Conservation (phyloP, 2,888 invertebrate genomes). For the Dicyrtomina minuta region DNA sequence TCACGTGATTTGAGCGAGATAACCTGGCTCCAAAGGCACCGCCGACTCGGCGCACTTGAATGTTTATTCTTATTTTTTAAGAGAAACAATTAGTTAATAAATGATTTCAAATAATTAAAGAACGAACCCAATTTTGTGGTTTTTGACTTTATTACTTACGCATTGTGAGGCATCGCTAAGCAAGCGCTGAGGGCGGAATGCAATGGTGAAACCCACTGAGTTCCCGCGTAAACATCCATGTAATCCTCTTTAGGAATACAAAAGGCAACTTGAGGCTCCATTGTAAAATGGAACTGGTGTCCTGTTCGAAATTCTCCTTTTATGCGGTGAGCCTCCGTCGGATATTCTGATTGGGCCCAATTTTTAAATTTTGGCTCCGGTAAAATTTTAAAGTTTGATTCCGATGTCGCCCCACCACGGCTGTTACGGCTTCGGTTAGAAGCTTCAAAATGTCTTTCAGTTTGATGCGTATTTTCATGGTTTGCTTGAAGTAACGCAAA, state of each 20-base stretch:
- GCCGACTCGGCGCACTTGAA: conserved; percentile 72
- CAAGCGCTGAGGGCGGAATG: conserved; percentile 62
- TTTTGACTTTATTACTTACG: not conserved
- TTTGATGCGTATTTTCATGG: no score
- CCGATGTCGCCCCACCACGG: no score
- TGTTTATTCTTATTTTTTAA: conserved; percentile 71
- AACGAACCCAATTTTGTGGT: no score
- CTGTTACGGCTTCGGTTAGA: no score
- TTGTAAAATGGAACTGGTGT: conserved; percentile 71
- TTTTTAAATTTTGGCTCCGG: no score
- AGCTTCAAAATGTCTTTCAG: no score
- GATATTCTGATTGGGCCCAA: no score
- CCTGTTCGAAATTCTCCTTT: conserved; percentile 61
- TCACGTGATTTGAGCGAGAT: conserved; percentile 63
- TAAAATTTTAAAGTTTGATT: no score
- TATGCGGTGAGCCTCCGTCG: no score
- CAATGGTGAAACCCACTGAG: conserved; percentile 64
- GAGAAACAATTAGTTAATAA: no score
- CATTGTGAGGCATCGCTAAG: conserved; percentile 63
- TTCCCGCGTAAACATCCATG: conserved; percentile 62
- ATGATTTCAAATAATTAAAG: not conserved
- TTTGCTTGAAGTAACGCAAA: no score
- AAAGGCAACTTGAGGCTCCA: conserved; percentile 72
- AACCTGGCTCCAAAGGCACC: conserved; percentile 79
- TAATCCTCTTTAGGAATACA: conserved; percentile 71